Evolutionary conservation across 2,888 invertebrate species (phyloP).

Genomic region (Sinopyrophorus schimmeli): DNA sequence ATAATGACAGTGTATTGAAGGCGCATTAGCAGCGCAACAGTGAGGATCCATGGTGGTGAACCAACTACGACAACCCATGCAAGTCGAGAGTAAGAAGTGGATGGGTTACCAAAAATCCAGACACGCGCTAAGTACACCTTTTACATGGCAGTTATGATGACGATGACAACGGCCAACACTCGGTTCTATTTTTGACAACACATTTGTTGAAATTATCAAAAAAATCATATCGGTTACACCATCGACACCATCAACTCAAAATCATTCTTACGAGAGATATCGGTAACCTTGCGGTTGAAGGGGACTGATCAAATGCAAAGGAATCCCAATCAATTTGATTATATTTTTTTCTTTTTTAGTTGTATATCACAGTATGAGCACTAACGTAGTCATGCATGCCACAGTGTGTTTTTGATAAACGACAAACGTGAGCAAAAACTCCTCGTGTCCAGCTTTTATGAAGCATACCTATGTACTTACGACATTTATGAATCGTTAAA

Average conservation of each 20-base stretch:
- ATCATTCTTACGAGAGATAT: neutral
- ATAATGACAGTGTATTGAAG: slow-evolving; percentile 48
- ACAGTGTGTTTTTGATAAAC: slow-evolving; percentile 44
- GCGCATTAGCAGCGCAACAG: slow-evolving; percentile 38
- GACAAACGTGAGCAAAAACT: slow-evolving; percentile 37
- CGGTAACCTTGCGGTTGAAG: neutral
- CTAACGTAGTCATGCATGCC: slow-evolving; percentile 25
- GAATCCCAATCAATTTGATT: slow-evolving; percentile 24
- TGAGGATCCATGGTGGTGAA: slow-evolving; percentile 36
- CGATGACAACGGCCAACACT: slow-evolving; percentile 26
- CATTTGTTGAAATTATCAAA: slow-evolving; percentile 30
- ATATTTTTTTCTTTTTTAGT: slow-evolving; percentile 27
- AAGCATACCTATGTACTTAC: slow-evolving; percentile 46
- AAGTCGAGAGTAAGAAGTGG: neutral
- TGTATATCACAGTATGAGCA: slow-evolving; percentile 31
- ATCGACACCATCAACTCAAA: neutral
- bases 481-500: slow-evolving; percentile 52
- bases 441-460: slow-evolving; percentile 32
- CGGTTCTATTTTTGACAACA: slow-evolving; percentile 27
- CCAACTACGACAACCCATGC: slow-evolving; percentile 36
- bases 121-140: slow-evolving; percentile 8
- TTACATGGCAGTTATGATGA: slow-evolving; percentile 19
- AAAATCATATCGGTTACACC: neutral
- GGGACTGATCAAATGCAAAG: slow-evolving; percentile 13
- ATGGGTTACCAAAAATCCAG: slow-evolving; percentile 7